Percentiles rank a stretch among this genome's conserved stretches.
Evolutionary conservation across 2,888 invertebrate species (phyloP).

Genomic region (Scaptomyza tumidula): DNA sequence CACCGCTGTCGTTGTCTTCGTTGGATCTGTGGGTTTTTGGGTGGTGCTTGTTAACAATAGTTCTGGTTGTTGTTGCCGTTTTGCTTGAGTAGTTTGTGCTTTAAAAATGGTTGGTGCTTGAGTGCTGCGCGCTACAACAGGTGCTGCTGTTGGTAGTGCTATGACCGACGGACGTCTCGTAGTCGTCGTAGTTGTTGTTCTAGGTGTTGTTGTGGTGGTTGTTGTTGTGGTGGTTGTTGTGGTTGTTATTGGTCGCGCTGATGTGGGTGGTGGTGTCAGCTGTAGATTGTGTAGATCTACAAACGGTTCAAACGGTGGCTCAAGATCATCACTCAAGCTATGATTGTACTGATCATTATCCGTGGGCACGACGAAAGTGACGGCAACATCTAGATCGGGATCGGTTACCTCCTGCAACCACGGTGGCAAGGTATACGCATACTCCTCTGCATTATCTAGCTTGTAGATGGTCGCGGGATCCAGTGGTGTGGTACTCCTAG

Average conservation of each 20-base stretch:
- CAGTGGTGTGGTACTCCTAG: slow-evolving; percentile 56
- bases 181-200: slow-evolving; percentile 50
- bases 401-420: slow-evolving; percentile 82
- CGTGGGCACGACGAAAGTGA: slow-evolving; percentile 78
- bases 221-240: slow-evolving; percentile 28
- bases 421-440: slow-evolving; percentile 80
- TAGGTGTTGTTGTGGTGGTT: slow-evolving; percentile 44
- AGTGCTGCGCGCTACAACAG: slow-evolving; percentile 36
- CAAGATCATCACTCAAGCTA: slow-evolving; percentile 71
- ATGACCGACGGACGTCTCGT: slow-evolving; percentile 46
- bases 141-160: slow-evolving; percentile 24
- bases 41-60: slow-evolving; percentile 43
- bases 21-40: slow-evolving; percentile 52
- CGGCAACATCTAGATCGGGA: slow-evolving; percentile 82
- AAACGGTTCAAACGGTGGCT: slow-evolving; percentile 82
- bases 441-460: slow-evolving; percentile 69
- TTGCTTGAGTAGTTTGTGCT: slow-evolving; percentile 46
- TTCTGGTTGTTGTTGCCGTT: slow-evolving; percentile 31
- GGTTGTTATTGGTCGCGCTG: slow-evolving; percentile 23
- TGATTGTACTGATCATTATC: slow-evolving; percentile 82
- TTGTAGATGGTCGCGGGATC: slow-evolving; percentile 71
- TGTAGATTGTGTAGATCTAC: slow-evolving; percentile 74
- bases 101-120: slow-evolving; percentile 41
- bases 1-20: slow-evolving; percentile 45
- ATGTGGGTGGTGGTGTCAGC: slow-evolving; percentile 65